These are phyloP conservation scores for Scaptomyza montana DNA, from an alignment of 1,140 invertebrate genomes.

Conservation along the genomic window DNA sequence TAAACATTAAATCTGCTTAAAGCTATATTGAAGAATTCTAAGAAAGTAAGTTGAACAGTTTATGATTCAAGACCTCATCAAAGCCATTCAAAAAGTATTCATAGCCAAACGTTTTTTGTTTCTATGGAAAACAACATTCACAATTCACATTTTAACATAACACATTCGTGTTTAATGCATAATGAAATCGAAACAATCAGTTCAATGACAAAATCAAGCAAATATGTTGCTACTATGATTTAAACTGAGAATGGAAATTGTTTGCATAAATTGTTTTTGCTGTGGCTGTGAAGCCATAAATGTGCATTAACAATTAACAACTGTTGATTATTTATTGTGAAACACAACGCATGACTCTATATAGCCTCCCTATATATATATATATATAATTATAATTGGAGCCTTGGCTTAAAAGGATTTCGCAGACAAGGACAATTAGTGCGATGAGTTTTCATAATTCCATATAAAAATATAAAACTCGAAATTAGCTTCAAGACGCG, in stretches of 20 bases:
- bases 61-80: background rate
- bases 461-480: background rate
- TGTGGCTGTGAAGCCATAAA: slow-evolving; percentile 40
- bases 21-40: too few species aligned
- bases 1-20: too few species aligned
- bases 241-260: slow-evolving; percentile 36
- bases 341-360: slow-evolving; percentile 8
- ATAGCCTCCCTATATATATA: slow-evolving; percentile 2
- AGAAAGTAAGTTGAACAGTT: background rate
- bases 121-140: slow-evolving; percentile 49
- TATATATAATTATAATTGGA: slow-evolving; percentile 39
- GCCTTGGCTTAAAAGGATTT: slow-evolving; percentile 11
- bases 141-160: slow-evolving; percentile 58
- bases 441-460: slow-evolving; percentile 74
- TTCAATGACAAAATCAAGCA: slow-evolving; percentile 73
- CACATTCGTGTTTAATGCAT: background rate
- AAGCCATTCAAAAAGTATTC: background rate
- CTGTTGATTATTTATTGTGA: background rate
- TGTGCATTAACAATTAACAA: slow-evolving; percentile 65
- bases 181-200: slow-evolving; percentile 58
- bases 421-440: slow-evolving; percentile 63
- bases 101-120: slow-evolving; percentile 1
- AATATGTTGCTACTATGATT: slow-evolving; percentile 52
- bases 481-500: slow-evolving; percentile 51
- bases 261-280: slow-evolving; percentile 68